A percentile compares a stretch with the other conserved stretches of the same genome.
Evolutionary conservation across 2,113 vertebrate genomes (phyloP).

Genomic region (Ramphastos sulfuratus): DNA sequence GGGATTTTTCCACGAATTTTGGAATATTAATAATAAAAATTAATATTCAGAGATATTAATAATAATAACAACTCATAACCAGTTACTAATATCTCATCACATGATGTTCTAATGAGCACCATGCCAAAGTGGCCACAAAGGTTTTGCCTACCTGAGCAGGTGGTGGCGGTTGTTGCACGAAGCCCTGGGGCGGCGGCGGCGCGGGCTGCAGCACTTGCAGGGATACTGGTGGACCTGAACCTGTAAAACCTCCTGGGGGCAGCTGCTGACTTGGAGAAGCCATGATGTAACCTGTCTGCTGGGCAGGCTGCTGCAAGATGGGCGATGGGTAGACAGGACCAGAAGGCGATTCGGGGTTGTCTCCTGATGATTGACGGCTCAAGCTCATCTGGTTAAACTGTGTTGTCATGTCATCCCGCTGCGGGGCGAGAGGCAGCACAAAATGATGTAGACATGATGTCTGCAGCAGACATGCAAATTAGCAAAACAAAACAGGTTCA

Average conservation of each 20-base stretch:
- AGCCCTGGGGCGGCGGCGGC: constrained; percentile 73
- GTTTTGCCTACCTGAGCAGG: constrained; percentile 81
- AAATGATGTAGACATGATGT: not conserved
- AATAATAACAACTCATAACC: too few species aligned
- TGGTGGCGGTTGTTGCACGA: constrained; percentile 79
- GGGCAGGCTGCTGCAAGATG: constrained; percentile 76
- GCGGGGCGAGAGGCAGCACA: not conserved
- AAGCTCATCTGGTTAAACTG: constrained; percentile 87
- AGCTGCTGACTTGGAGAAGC: constrained; percentile 78
- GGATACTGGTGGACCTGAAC: constrained; percentile 76
- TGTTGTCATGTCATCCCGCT: constrained; percentile 87
- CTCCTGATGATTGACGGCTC: constrained; percentile 86
- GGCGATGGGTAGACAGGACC: constrained; percentile 76
- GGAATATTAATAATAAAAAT: too few species aligned
- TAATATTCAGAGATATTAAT: too few species aligned
- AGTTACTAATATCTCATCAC: too few species aligned
- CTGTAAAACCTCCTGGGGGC: constrained; percentile 71
- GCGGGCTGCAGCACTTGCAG: constrained; percentile 78
- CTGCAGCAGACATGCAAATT: not conserved
- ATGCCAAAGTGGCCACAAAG: accelerated
- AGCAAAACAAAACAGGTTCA: not conserved
- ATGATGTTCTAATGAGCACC: accelerated
- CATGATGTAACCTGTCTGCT: constrained; percentile 79
- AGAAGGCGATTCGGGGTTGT: constrained; percentile 80
- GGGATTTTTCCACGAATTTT: too few species aligned